Base-by-base conservation (phyloP, 2,797 vertebrate genomes). In the Poeciliopsis paucimaculata region DNA sequence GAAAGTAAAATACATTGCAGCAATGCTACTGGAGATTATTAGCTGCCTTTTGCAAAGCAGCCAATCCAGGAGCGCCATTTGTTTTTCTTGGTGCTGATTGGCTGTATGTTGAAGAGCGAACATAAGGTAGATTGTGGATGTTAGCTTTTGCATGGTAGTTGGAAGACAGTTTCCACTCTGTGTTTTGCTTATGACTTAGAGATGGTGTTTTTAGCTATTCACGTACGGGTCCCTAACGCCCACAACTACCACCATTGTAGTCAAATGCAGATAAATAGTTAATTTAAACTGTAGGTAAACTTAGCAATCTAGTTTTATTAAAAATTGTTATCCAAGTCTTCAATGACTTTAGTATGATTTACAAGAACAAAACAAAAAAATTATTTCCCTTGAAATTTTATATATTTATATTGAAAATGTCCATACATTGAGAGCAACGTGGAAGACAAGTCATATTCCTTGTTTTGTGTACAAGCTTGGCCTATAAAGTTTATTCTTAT, bases 341-440 rank as follows among this genome's bases (percentile, higher is more conserved):
- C 12, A 66, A 20, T 39, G 28, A 39, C 64, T 39, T 41, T 11
- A 41, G 10, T 12, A n/a, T 55, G 53, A 55, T n/a, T 55, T 55
- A 55, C 53, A 26, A 55, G 53, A 55, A n/a, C 26, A 55, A 55
- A 51, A 51, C 49, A 55, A n/a, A 55, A n/a, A 26, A 55, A 10
- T 4, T n/a, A 55, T 55, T 55, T 55, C 26, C 26, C 9, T 45
- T 15, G 36, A 78, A 79, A 75, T 34, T 70, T 66, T 8, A 74
- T 6, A 43, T 3, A 60, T 77, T 79, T 76, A 7, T 34, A 41
- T 68, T 23, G 8, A 41, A 68, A 68, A 41, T 20, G 4, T 41
- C 18, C 23, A 4, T 68, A 68, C 20, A 68, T 41, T 39, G 36
- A 36, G 62, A 9, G 36, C 10, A 41, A 41, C 10, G 1, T 64